Evolutionary conservation across 2,797 vertebrate genomes (phyloP).

Genomic region (Microhierax caerulescens): DNA sequence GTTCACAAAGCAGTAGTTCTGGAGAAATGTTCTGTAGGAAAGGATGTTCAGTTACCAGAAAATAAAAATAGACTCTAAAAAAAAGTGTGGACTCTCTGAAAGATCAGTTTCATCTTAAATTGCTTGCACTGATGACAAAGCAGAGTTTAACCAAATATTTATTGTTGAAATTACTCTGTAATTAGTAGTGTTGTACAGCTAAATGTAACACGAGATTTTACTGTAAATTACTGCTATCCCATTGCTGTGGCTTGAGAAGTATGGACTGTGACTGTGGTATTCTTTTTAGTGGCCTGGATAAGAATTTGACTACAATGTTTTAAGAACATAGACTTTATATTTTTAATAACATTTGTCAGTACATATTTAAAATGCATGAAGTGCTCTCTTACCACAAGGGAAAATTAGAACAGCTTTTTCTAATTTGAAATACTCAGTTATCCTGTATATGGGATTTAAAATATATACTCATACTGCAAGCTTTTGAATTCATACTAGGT

Average conservation of each 20-base stretch:
- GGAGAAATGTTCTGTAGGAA: conserved; percentile 45
- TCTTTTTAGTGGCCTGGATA: conserved; percentile 61
- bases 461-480: neutral
- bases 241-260: conserved; percentile 62
- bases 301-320: conserved; percentile 45
- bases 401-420: conserved; percentile 38
- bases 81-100: conserved; percentile 16
- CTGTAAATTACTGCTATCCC: conserved; percentile 56
- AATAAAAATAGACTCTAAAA: conserved; percentile 72
- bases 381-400: conserved; percentile 38
- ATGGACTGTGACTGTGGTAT: conserved; percentile 23
- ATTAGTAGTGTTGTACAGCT: conserved; percentile 70
- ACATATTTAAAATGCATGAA: conserved; percentile 46
- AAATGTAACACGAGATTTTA: conserved; percentile 63
- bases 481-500: neutral
- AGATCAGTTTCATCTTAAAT: conserved; percentile 67
- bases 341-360: conserved; percentile 32
- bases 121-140: conserved; percentile 75
- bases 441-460: neutral
- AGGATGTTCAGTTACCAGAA: conserved; percentile 49
- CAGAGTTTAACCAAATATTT: conserved; percentile 74
- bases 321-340: conserved; percentile 39
- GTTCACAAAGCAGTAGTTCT: conserved; percentile 54
- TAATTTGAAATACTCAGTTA: neutral
- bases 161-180: conserved; percentile 70